Evolutionary conservation across 2,888 invertebrate genomes (phyloP), one percentile per base, ranked within the genome.

Genomic region (Athripsodes cinereus): DNA sequence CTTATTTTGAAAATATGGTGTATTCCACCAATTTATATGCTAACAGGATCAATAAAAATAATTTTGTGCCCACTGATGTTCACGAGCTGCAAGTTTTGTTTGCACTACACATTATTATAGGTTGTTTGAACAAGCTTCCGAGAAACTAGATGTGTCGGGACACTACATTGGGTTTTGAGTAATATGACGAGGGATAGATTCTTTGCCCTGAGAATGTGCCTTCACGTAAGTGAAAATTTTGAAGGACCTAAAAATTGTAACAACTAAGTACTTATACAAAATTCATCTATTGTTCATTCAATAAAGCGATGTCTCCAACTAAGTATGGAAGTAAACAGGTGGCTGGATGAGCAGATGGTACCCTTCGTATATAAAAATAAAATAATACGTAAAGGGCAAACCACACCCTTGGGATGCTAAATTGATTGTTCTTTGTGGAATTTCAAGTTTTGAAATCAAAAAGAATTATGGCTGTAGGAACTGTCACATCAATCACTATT

Each of bases 361-460:
- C 46, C 46, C n/a, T 46, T 46, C 16, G n/a, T 16, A 16, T 46
- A 16, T 46, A 6, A 16, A 46, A 6, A 46, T 46, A 46, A 46
- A 46, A 46, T 16, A 16, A n/a, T n/a, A n/a, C n/a, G n/a, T n/a
- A n/a, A n/a, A n/a, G n/a, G n/a, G n/a, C n/a, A n/a, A n/a, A n/a
- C n/a, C n/a, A n/a, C n/a, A n/a, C n/a, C n/a, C n/a, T n/a, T n/a
- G n/a, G n/a, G n/a, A n/a, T n/a, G n/a, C 46, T 16, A 46, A 46
- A 46, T 16, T 46, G 13, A 10, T 46, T 18, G 46, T 46, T 46
- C 18, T 46, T 10, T 46, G 46, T 46, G 46, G 46, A 10, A 46
- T 46, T 46, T 46, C 46, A 46, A 46, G n/a, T 46, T 46, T 46
- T 46, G 18, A 46, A 46, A 46, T 46, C 46, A 18, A 46, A 46